Evolutionary conservation across 2,888 invertebrate genomes (phyloP).

Genomic region (Drosophila seclusa): DNA sequence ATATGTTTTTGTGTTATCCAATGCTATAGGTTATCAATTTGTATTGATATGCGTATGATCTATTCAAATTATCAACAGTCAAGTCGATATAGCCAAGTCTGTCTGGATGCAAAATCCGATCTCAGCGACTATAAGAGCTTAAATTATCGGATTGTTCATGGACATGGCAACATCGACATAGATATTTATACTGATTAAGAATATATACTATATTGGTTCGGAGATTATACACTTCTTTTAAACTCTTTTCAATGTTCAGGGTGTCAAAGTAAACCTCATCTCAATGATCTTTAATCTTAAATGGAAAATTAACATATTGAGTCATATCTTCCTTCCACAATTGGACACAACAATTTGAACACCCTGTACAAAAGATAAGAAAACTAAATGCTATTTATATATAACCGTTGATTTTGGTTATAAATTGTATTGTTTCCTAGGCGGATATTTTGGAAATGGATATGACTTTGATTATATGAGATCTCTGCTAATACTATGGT

Average conservation of each 20-base stretch:
- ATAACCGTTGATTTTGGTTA: not conserved
- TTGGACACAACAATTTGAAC: not conserved
- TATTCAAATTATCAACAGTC: not conserved
- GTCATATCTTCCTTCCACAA: not conserved
- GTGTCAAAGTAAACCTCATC: not conserved
- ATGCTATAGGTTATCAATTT: not conserved
- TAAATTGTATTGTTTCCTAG: not conserved
- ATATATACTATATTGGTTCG: not conserved
- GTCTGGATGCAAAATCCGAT: not conserved
- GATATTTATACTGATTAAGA: not conserved
- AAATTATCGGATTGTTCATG: not conserved
- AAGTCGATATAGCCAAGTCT: not conserved
- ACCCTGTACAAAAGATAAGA: not conserved
- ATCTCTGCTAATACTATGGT: not conserved
- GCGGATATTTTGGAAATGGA: too few relatives aligned
- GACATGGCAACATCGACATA: not conserved
- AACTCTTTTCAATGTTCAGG: not conserved
- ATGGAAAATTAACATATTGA: not conserved
- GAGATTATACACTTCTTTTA: not conserved
- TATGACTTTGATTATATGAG: not conserved
- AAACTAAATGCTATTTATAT: not conserved
- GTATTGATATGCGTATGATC: too few relatives aligned
- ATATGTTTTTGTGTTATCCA: not conserved
- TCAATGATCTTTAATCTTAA: not conserved
- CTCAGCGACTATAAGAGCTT: not conserved